These are phyloP conservation scores for Marmota monax DNA, from an alignment of 2,113 vertebrate species.

Conservation along the genomic window DNA sequence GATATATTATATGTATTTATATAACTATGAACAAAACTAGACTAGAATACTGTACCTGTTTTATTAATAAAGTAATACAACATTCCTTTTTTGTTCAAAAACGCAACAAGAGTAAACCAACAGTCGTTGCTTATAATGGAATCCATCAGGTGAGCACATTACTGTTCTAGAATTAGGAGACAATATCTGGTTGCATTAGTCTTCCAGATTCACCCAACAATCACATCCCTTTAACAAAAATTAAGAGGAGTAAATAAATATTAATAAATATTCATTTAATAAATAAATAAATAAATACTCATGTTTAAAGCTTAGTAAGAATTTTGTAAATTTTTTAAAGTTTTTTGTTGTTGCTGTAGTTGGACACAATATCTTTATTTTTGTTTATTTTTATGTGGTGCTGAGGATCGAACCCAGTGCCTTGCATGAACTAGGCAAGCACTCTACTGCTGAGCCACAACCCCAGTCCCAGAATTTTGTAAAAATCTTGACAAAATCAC, in stretches of 20 bases:
- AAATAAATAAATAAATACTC: conserved; percentile 1
- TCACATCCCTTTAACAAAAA: not conserved
- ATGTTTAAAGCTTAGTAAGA: not conserved
- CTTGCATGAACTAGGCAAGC: no score
- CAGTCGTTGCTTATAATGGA: not conserved
- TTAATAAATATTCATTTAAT: not conserved
- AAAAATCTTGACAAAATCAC: not conserved
- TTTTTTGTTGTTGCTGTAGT: no score
- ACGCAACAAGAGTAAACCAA: not conserved
- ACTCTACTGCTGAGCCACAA: no score
- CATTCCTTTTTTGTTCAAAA: not conserved
- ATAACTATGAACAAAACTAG: conserved; percentile 1
- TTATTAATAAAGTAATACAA: not conserved
- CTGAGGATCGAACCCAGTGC: no score
- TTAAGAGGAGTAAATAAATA: not conserved
- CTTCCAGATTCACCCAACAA: not conserved
- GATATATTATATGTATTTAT: not conserved
- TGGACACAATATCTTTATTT: no score
- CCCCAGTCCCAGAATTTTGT: not conserved
- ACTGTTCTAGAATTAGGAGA: not conserved
- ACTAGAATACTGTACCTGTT: not conserved
- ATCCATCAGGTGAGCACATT: not conserved
- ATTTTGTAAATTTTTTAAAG: not conserved
- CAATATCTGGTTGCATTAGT: not conserved
- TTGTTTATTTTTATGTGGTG: no score